A percentile compares a stretch with the other conserved stretches of the same genome.
These are phyloP conservation scores for Lasiurus borealis DNA, from an alignment of 2,113 vertebrate genomes.

Conservation along the genomic window DNA sequence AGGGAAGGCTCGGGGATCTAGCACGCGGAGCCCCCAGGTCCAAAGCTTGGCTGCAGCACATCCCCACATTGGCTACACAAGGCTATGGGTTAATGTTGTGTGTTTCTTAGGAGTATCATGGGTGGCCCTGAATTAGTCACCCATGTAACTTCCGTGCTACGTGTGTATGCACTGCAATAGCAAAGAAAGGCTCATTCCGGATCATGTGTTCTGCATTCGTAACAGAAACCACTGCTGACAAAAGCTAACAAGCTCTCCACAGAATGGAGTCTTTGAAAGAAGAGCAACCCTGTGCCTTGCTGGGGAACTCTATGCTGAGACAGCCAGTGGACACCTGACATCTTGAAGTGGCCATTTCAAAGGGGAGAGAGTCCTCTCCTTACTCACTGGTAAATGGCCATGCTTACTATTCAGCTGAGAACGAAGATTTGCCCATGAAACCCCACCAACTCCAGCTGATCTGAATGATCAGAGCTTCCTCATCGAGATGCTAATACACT, in stretches of 20 bases:
- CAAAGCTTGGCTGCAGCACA: neutral
- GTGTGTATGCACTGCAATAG: constrained; percentile 45
- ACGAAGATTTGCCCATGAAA: constrained; percentile 87
- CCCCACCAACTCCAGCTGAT: constrained; percentile 89
- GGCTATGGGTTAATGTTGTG: neutral
- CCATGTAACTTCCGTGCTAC: neutral
- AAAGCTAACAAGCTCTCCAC: constrained; percentile 69
- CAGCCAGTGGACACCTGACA: constrained; percentile 85
- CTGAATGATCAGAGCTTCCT: constrained; percentile 90
- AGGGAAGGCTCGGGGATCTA: neutral
- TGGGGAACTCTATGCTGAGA: constrained; percentile 82
- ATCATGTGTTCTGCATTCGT: constrained; percentile 53
- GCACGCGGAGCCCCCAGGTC: constrained; percentile 30
- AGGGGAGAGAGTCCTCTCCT: constrained; percentile 89
- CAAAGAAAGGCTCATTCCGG: neutral
- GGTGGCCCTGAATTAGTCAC: constrained; percentile 4
- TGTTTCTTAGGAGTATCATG: neutral
- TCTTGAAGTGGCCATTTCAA: constrained; percentile 88
- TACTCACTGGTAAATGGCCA: constrained; percentile 89
- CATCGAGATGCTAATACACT: constrained; percentile 78
- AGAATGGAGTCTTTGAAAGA: constrained; percentile 78
- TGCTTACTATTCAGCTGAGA: constrained; percentile 87
- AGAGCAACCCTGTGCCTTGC: constrained; percentile 80
- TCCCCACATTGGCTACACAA: neutral
- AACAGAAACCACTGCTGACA: constrained; percentile 63